Evolutionary conservation across 2,113 vertebrate genomes (phyloP).

Genomic region (Climacteris rufus): DNA sequence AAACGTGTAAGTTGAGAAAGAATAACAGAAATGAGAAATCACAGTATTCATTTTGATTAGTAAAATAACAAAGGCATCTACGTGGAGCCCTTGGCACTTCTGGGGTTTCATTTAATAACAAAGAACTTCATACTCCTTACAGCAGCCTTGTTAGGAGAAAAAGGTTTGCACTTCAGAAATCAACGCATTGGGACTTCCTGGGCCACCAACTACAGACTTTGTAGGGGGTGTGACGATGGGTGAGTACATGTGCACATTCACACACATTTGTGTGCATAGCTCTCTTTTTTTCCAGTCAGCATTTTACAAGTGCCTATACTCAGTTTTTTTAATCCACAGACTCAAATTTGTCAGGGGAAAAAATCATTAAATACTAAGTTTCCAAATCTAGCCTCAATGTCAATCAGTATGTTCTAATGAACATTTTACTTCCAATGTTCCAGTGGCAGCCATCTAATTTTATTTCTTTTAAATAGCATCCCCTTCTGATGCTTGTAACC

Average conservation of each 20-base stretch:
- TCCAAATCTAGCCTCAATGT: neutral
- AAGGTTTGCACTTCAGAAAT: neutral
- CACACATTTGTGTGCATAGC: accelerated
- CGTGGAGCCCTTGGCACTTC: neutral
- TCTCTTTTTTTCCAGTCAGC: neutral
- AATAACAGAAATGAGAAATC: neutral
- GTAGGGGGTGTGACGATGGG: neutral
- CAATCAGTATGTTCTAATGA: neutral
- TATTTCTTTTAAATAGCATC: neutral
- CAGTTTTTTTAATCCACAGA: neutral
- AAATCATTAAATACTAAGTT: neutral
- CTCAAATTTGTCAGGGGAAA: neutral
- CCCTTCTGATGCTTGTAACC: neutral
- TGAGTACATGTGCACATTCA: accelerated
- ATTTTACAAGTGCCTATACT: neutral
- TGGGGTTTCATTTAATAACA: neutral
- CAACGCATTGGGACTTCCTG: neutral
- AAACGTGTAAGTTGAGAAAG: neutral
- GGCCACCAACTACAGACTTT: neutral
- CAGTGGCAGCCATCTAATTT: neutral
- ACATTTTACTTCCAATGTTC: neutral
- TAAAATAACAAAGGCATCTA: neutral
- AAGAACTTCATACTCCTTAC: neutral
- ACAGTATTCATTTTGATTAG: neutral
- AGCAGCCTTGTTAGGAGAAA: neutral